Evolutionary conservation across 2,888 invertebrate genomes (phyloP), one percentile per base, ranked within the genome.

Genomic region (Glaucopsyche alexis): DNA sequence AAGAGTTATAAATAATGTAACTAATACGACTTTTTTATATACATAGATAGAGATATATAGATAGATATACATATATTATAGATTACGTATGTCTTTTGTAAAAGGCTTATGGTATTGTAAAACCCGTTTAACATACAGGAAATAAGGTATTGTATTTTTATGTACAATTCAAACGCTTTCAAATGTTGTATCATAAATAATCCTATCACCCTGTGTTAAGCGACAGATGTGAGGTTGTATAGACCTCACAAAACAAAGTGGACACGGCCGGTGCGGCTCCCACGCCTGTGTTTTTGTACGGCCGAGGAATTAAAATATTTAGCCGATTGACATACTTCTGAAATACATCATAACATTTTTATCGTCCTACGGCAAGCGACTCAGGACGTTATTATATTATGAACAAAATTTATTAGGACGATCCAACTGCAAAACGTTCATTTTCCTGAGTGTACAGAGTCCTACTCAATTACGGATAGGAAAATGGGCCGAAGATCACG

Each of bases 401-500:
- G 42, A 47, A 47, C 47, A 29, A 1, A 14, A n/a, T n/a, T 38
- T 60, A 60, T 38, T 29, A 29, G 13, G 7, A 60, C 9, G 13
- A 29, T 38, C 29, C 13, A 29, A 38, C 29, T 60, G 60, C 6
- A 5, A 60, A 6, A 29, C 7, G 8, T 60, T 13, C 11, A 13
- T 60, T 60, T 11, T 29, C 60, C 14, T 6, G 29, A 60, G 29
- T 29, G 60, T 60, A 19, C 79, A 78, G 76, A 76, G 77, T 81
- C 81, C 77, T 78, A 78, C 79, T 75, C 81, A 74, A 82, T 82
- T 79, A 82, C 78, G 79, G 77, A 82, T 77, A 79, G 74, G 74
- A 79, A 79, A 79, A 78, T 75, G 74, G 76, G 77, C 78, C 76
- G 78, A 81, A 77, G 78, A 80, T 76, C 77, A 77, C 80, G 78